Evolutionary conservation across 2,797 vertebrate genomes (phyloP).

Genomic region (Rhynchonycteris naso): DNA sequence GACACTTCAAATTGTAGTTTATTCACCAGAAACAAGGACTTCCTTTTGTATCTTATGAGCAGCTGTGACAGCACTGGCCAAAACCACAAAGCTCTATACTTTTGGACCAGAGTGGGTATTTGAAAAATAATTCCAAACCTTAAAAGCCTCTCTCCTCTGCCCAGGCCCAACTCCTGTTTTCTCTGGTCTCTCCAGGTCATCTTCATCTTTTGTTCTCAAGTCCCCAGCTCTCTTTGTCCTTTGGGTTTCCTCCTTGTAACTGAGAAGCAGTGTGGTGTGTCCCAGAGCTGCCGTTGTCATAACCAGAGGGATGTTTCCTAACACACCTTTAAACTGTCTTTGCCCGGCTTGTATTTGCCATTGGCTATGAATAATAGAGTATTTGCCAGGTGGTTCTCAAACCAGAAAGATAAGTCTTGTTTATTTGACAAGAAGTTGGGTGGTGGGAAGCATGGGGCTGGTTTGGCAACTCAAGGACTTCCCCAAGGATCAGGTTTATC

Average conservation of each 20-base stretch:
- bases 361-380: background rate
- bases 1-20: conserved; percentile 1
- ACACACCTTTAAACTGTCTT: background rate
- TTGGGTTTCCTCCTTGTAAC: background rate
- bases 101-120: conserved; percentile 16
- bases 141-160: background rate
- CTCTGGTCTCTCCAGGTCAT: background rate
- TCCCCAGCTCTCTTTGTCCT: background rate
- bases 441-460: too few species aligned
- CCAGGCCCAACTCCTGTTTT: background rate
- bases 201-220: background rate
- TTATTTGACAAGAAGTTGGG: background rate
- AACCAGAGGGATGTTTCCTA: background rate
- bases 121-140: background rate
- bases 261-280: background rate
- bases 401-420: background rate
- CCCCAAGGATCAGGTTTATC: background rate
- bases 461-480: background rate
- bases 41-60: background rate
- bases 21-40: conserved; percentile 31
- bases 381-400: background rate
- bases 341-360: background rate
- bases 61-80: background rate
- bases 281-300: background rate
- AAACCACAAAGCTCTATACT: background rate